Conservation (phyloP, 1,140 invertebrate genomes). For the Triops cancriformis region DNA sequence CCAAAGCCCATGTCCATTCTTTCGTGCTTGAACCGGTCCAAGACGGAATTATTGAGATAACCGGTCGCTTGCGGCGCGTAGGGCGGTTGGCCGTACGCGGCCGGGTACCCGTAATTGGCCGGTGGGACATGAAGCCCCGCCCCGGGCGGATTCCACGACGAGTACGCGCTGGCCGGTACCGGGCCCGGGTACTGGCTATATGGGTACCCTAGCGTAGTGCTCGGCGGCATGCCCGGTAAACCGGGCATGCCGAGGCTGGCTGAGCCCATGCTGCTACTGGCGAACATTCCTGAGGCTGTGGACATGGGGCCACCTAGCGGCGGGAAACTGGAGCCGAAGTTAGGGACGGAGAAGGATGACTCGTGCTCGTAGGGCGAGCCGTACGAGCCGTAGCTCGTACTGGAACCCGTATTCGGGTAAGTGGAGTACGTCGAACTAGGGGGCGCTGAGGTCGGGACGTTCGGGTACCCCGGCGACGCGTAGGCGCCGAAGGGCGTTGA, state of each 20-base stretch:
- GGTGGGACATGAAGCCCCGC: slow-evolving; percentile 26
- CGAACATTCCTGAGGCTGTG: neutral
- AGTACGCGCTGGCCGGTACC: slow-evolving; percentile 21
- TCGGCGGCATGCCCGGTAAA: slow-evolving; percentile 19
- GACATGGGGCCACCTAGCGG: slow-evolving; percentile 20
- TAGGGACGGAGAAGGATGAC: slow-evolving; percentile 33
- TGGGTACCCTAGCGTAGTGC: slow-evolving; percentile 27
- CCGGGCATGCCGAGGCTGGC: slow-evolving; percentile 26
- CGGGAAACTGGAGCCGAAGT: slow-evolving; percentile 34
- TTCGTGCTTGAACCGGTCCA: slow-evolving; percentile 31
- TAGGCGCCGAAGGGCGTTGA: slow-evolving; percentile 29
- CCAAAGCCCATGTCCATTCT: slow-evolving; percentile 25
- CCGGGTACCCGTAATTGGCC: slow-evolving; percentile 28
- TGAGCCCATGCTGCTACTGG: slow-evolving; percentile 16
- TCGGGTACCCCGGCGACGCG: neutral
- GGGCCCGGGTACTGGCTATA: slow-evolving; percentile 23
- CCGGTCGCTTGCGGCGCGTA: slow-evolving; percentile 20
- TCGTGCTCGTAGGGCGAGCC: slow-evolving; percentile 31
- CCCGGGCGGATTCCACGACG: slow-evolving; percentile 28
- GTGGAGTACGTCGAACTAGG: slow-evolving; percentile 26
- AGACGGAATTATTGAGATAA: slow-evolving; percentile 18
- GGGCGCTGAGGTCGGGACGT: neutral
- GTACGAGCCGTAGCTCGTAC: slow-evolving; percentile 32
- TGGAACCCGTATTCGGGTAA: slow-evolving; percentile 28
- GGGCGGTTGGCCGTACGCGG: slow-evolving; percentile 29